Percentiles rank a stretch among this genome's conserved stretches.
These are phyloP conservation scores for Craniophora ligustri DNA, from an alignment of 2,888 invertebrate species.

Conservation along the genomic window DNA sequence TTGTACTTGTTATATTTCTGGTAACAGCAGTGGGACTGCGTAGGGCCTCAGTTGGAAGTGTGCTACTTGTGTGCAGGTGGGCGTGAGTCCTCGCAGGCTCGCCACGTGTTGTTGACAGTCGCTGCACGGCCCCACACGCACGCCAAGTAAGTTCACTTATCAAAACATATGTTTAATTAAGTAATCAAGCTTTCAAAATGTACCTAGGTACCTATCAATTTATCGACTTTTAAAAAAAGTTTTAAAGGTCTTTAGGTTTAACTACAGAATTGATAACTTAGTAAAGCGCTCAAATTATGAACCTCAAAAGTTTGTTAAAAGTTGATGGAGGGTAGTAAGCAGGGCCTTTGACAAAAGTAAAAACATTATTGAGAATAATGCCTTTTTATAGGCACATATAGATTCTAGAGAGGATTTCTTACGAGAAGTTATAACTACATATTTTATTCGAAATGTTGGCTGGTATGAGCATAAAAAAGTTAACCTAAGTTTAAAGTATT, in stretches of 20 bases:
- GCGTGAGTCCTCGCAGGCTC: slow-evolving; percentile 55
- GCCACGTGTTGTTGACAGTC: slow-evolving; percentile 62
- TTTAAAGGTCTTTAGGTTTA: background rate
- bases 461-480: too few species aligned
- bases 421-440: too few species aligned
- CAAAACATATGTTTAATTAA: slow-evolving; percentile 16
- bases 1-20: slow-evolving; percentile 9
- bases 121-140: slow-evolving; percentile 77
- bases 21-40: slow-evolving; percentile 43
- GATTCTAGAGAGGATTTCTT: too few species aligned
- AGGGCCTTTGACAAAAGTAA: background rate
- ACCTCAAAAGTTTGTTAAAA: slow-evolving; percentile 10
- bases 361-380: background rate
- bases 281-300: background rate
- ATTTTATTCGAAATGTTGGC: too few species aligned
- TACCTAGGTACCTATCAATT: background rate
- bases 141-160: slow-evolving; percentile 76
- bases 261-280: background rate
- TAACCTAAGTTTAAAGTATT: too few species aligned
- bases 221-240: background rate
- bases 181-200: slow-evolving; percentile 5
- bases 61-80: slow-evolving; percentile 55
- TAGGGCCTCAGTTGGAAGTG: slow-evolving; percentile 52
- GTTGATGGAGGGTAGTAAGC: background rate
- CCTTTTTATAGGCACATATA: too few species aligned